These are phyloP conservation scores for Mesembrinibis cayennensis DNA, from an alignment of 2,113 vertebrate genomes.

Conservation along the genomic window DNA sequence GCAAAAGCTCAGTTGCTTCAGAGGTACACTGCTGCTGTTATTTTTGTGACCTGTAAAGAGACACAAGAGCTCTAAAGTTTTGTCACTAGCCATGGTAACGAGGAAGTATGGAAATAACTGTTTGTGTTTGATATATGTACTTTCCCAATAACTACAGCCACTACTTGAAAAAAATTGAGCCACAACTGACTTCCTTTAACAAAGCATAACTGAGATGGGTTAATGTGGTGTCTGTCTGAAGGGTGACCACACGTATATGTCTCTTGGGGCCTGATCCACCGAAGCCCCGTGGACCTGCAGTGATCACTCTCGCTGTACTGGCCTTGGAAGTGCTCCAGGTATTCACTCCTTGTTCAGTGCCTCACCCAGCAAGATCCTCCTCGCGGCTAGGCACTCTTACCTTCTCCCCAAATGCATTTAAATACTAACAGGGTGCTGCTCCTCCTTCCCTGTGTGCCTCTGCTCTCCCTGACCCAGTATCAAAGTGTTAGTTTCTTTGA, in stretches of 20 bases:
- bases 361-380: background rate
- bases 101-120: background rate
- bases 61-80: background rate
- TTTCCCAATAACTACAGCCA: background rate
- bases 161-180: background rate
- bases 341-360: background rate
- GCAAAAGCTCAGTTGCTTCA: background rate
- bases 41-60: background rate
- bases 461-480: background rate
- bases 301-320: fast-evolving
- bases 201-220: background rate
- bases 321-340: background rate
- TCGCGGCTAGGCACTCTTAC: background rate
- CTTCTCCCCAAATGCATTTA: background rate
- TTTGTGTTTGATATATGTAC: background rate
- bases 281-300: background rate
- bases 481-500: background rate
- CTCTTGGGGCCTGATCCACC: background rate
- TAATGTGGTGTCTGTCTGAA: background rate
- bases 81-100: background rate
- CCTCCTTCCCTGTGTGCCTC: fast-evolving
- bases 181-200: background rate
- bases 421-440: background rate
- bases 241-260: fast-evolving
- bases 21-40: background rate